These are phyloP conservation scores for Amblyornis subalaris DNA, from an alignment of 2,113 vertebrate species.

Conservation along the genomic window DNA sequence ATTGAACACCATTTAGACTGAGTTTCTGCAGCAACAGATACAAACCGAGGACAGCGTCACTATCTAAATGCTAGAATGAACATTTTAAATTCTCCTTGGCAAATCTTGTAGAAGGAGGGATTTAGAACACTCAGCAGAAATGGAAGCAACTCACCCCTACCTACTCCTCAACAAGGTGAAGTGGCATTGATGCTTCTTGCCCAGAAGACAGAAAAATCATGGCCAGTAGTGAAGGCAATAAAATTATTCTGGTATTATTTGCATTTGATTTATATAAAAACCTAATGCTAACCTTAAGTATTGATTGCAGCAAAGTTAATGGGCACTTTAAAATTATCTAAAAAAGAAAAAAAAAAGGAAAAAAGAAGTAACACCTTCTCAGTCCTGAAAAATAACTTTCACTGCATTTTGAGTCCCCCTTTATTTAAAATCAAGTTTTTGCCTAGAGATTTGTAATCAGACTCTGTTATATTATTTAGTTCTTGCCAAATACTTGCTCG, in stretches of 20 bases:
- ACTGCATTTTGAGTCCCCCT: background rate
- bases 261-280: background rate
- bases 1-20: background rate
- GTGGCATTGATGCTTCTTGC: background rate
- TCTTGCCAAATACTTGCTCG: background rate
- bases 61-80: background rate
- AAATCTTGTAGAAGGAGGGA: background rate
- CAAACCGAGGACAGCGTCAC: background rate
- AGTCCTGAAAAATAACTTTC: background rate
- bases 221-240: background rate
- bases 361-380: background rate
- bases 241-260: background rate
- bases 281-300: background rate
- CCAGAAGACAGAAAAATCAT: background rate
- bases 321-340: background rate
- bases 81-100: background rate
- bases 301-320: background rate
- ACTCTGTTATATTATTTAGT: background rate
- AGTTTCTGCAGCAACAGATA: background rate
- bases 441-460: background rate
- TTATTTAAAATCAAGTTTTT: background rate
- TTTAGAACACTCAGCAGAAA: background rate
- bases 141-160: background rate
- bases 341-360: background rate
- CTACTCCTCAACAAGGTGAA: background rate